Base-by-base conservation (phyloP, 1,140 invertebrate genomes). In the Listronotus oregonensis region DNA sequence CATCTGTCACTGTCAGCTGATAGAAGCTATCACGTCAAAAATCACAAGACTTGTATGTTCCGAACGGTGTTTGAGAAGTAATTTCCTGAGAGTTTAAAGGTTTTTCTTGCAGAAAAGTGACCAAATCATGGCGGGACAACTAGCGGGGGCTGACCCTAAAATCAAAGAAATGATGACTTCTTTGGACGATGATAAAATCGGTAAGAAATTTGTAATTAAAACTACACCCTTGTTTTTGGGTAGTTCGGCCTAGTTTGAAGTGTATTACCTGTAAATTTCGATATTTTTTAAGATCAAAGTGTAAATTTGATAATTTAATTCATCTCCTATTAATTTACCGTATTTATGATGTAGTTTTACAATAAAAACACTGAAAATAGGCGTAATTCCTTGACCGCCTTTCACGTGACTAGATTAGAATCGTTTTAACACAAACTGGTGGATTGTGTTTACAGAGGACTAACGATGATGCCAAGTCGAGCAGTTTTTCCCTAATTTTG, bases 141-240 rank as follows among this genome's bases (percentile, higher is more conserved):
- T 62, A 32, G 62, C 67, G 37, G 69, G 62, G 77, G 79, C 81
- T 14, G 81, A 83, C 56, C 80, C 80, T 71, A 86, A 86, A 78
- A 86, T 90, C 66, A 87, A 89, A 71, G 87, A 90, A 75, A 86
- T 91, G 43, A 87, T 90, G 65, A 86, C 87, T 15, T 82, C 85
- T 60, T 77, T 91, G 69, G 89, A 89, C 59, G 89, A 92, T 72
- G 90, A 92, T 71, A 92, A 91, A 85, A 91, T 90, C 73, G 90
- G 90, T 92, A 84, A 86, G 84, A 81, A 31, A 37, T n/a, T 51
- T 52, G 8, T 52, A 31, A 34, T 9, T 15, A 39, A 27, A 57
- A 44, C 15, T 37, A 44, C 18, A 21, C 18, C 18, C 46, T 49
- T 49, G 46, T 49, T 49, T 9, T 21, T 21, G 7, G 15, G 46